Base-by-base conservation (phyloP, 2,888 invertebrate species). In the Chrysolina americana region DNA sequence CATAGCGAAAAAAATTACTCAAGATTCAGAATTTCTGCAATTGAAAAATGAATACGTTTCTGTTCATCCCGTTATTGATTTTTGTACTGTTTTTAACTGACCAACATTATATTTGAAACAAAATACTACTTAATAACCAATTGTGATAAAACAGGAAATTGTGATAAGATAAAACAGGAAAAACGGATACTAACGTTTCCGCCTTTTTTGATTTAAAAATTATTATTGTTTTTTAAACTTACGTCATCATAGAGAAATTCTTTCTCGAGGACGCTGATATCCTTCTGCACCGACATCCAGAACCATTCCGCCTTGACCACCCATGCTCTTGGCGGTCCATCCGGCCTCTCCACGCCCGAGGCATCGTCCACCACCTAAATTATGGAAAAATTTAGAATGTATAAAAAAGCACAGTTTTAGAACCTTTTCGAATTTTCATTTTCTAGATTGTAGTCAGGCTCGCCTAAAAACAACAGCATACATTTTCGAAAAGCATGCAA, bases 261-360 rank as follows among this genome's bases (percentile, higher is more conserved):
- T 85, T 93, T 93, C 88, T 98, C 98, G 85, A 95, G 95, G 76
- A 97, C 96, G 83, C 96, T 95, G 80, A 95, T 95, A 84, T 97
- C 97, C 90, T 98, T 97, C 89, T 98, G 98, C 77, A 98, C 96
- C 65, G 98, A 97, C 50, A 96, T 96, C 98, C 98, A 99, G 89
- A 98, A 98, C 98, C 98, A 98, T 90, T 98, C 96, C 8, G 95
- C 95, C 88, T 95, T 96, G 70, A 97, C 94, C 78, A 96, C 91
- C 86, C 94, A 93, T 41, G 94, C 93, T 82, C 92, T 91, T 17
- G 88, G 85, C 77, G 92, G 89, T 68, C 88, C 89, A 76, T 93
- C 92, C 71, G 93, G 92, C 71, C 85, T 83, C 84, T 94, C 95
- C 62, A 93, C 94, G 79, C 94, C 91, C 66, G 92, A 90, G 83